Evolutionary conservation across 2,113 vertebrate species (phyloP).

Genomic region (Erythrocercus mccallii): DNA sequence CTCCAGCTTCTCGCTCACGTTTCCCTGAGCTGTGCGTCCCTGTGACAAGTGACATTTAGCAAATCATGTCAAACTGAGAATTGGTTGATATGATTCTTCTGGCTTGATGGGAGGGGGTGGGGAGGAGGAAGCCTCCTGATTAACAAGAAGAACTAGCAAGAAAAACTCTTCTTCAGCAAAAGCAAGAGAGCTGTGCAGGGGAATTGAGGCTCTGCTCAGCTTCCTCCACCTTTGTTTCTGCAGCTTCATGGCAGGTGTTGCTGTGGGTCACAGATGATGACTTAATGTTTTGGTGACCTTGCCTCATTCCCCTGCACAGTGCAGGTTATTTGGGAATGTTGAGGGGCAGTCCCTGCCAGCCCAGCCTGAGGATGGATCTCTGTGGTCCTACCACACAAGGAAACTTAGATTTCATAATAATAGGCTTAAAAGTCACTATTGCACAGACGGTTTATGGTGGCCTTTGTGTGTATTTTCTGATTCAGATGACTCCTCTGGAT

Average conservation of each 20-base stretch:
- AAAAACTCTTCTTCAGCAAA: neutral
- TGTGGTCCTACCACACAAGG: neutral
- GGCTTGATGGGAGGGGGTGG: neutral
- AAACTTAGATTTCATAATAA: neutral
- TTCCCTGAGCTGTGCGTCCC: neutral
- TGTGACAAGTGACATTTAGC: neutral
- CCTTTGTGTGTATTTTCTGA: neutral
- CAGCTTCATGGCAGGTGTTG: neutral
- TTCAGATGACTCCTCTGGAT: neutral
- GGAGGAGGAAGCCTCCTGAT: neutral
- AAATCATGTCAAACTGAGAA: neutral
- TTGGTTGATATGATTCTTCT: neutral
- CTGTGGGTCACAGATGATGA: neutral
- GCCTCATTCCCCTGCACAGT: neutral
- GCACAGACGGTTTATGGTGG: neutral
- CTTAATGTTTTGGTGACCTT: neutral
- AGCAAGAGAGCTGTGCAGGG: neutral
- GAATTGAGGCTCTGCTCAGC: neutral
- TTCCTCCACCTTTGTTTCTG: neutral
- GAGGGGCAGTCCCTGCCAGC: neutral
- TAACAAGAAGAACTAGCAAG: neutral
- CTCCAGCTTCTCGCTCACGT: accelerated
- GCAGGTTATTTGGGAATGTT: neutral
- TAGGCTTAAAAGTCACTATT: neutral
- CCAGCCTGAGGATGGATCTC: neutral